Evolutionary conservation across 2,888 invertebrate genomes (phyloP), one percentile per base, ranked within the genome.

Genomic region (Eledona agricola): DNA sequence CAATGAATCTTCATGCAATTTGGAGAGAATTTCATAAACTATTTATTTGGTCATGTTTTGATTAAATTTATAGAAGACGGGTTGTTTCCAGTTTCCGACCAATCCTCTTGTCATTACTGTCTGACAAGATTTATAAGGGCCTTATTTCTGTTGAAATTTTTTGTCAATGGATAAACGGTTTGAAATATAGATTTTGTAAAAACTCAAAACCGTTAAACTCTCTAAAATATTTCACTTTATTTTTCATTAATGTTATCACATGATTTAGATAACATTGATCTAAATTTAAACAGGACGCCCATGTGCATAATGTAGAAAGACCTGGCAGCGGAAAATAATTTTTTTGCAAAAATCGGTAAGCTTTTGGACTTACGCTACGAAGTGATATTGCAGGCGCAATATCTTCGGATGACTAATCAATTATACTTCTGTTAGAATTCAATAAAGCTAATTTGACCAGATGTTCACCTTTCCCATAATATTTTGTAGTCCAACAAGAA

Each of bases 341-440:
- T 6, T 20, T 32, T 28, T 55, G 40, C n/a, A 59, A 42, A 52
- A 52, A 60, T 28, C 52, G 11, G 25, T 60, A 60, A 17, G 52
- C 58, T 26, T 60, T 60, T 1, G 57, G 58, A 11, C 60, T 60
- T 2, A 59, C 58, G 26, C 57, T 59, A 10, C 52, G 19, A 6
- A 60, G 16, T 7, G 57, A 59, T 20, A 58, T 56, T 9, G 55
- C 50, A 1, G 49, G 45, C 5, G 56, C 42, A 16, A 51, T 55
- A 34, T 58, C 55, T 38, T 53, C 59, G 2, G 52, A 20, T 6
- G 31, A 23, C 57, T 55, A 57, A 1, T 20, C 17, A 4, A 54
- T n/a, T 4, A 12, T 2, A 22, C 17, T 47, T n/a, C 19, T 42
- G 25, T 26, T 31, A 1, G 57, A 51, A 28, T 52, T 28, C 3